These are phyloP conservation scores for Chrysotoxum bicinctum DNA, from an alignment of 2,888 invertebrate genomes.

Conservation along the genomic window DNA sequence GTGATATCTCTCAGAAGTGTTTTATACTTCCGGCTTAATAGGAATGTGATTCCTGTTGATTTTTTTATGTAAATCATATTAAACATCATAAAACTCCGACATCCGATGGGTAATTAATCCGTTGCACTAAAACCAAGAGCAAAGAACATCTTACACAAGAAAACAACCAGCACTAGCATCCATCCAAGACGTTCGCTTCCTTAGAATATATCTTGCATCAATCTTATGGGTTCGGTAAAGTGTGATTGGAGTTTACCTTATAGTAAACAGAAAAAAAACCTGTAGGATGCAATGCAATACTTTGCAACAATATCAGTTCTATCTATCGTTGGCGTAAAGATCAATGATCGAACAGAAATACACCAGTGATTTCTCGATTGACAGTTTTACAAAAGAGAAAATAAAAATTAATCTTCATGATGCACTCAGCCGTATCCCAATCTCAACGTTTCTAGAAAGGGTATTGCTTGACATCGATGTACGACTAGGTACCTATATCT, in stretches of 20 bases:
- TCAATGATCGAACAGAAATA: constrained; percentile 64
- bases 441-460: constrained; percentile 46
- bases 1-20: neutral
- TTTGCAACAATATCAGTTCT: constrained; percentile 48
- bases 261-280: constrained; percentile 56
- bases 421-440: constrained; percentile 57
- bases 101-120: constrained; percentile 43
- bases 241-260: constrained; percentile 35
- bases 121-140: constrained; percentile 14
- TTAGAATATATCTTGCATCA: constrained; percentile 32
- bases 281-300: constrained; percentile 67
- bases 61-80: constrained; percentile 25
- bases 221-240: neutral
- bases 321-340: constrained; percentile 54
- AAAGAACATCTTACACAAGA: constrained; percentile 29
- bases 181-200: constrained; percentile 28
- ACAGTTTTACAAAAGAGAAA: constrained; percentile 56
- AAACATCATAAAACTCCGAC: constrained; percentile 55
- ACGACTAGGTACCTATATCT: neutral
- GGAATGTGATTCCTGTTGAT: constrained; percentile 34
- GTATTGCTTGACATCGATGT: constrained; percentile 8
- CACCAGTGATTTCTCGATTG: constrained; percentile 55
- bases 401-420: constrained; percentile 60
- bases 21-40: constrained; percentile 39
- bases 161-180: constrained; percentile 8